Base-by-base conservation (phyloP, 1,140 invertebrate species). In the Micrasema minimum region DNA sequence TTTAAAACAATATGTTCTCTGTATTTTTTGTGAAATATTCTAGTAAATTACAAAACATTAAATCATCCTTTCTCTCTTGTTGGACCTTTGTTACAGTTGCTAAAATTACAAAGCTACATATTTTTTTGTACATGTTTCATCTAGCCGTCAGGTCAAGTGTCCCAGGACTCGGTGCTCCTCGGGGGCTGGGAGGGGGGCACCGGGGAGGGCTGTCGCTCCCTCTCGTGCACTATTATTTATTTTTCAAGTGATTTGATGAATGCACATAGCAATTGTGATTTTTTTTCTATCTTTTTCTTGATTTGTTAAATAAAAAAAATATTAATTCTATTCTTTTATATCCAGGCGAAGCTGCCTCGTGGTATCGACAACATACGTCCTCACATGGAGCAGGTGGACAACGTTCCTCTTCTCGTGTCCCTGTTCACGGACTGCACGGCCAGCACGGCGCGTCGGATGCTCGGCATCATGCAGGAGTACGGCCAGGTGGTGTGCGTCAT, bases 311-410 rank as follows among this genome's bases (percentile, higher is more conserved):
- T n/a, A n/a, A n/a, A n/a, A n/a, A n/a, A n/a, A n/a, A n/a, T n/a
- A n/a, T n/a, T n/a, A n/a, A n/a, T n/a, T n/a, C n/a, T n/a, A n/a
- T n/a, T n/a, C n/a, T n/a, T n/a, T 94, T 31, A 7, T 31, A 7
- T 82, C 12, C 75, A 94, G 88, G 95, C 97, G 1, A 97, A 98
- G 84, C 83, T 99, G 65, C 97, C 97, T 0, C 88, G 95, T 59
- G 97, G 97, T 31, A 99, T 99, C 72, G 94, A 98, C 77, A 97
- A 98, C 82, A 98, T 99, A 72, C 87, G 96, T 20, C 96, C 96
- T 0, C 97, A 99, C 82, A 89, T 99, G 66, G 93, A 97, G 80
- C 87, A 93, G 75, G 94, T 99, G 74, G 97, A 99, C 80, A 99
- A 99, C 85, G 97, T 99, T 37, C 97, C 97, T 1, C 82, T 99